These are phyloP conservation scores for Siniperca knerii DNA, from an alignment of 2,113 vertebrate genomes.

Conservation along the genomic window DNA sequence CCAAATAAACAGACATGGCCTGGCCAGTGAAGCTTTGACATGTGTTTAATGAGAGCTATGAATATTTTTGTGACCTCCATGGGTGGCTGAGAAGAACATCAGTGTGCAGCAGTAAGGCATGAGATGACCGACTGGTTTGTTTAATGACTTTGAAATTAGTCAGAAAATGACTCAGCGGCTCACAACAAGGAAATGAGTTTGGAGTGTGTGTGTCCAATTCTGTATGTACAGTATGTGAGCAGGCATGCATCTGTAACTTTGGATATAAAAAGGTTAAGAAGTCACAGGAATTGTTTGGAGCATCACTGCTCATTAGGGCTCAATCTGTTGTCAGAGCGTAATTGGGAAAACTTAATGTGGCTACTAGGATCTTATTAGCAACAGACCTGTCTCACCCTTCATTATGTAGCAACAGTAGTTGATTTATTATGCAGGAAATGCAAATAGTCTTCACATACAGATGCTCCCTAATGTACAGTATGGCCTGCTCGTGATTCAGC, in stretches of 20 bases:
- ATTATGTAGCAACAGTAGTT: slow-evolving; percentile 24
- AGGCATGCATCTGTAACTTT: not conserved
- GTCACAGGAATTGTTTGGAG: slow-evolving; percentile 27
- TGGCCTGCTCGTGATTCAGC: not conserved
- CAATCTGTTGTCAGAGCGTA: slow-evolving; percentile 18
- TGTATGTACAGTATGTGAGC: slow-evolving; percentile 3
- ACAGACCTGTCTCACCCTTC: slow-evolving; percentile 24
- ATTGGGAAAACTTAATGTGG: slow-evolving; percentile 40
- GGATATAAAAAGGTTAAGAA: not conserved
- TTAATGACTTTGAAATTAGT: slow-evolving; percentile 48
- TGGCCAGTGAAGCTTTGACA: slow-evolving; percentile 21
- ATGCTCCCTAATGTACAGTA: slow-evolving; percentile 17
- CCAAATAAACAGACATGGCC: slow-evolving; percentile 43
- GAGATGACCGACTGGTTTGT: slow-evolving; percentile 31
- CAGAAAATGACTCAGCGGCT: slow-evolving; percentile 47
- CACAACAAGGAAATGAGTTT: slow-evolving; percentile 22
- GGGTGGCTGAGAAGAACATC: slow-evolving; percentile 4
- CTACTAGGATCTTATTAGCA: slow-evolving; percentile 32
- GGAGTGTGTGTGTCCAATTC: not conserved
- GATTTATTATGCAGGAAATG: slow-evolving; percentile 55
- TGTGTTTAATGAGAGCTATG: slow-evolving; percentile 56
- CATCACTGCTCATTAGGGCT: slow-evolving; percentile 48
- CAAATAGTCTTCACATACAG: slow-evolving; percentile 10
- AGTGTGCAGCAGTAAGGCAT: not conserved
- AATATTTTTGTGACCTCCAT: slow-evolving; percentile 32